A percentile compares a stretch with the other conserved stretches of the same genome.
These are phyloP conservation scores for Hephaestus fuliginosus DNA, from an alignment of 2,797 vertebrate species.

Conservation along the genomic window DNA sequence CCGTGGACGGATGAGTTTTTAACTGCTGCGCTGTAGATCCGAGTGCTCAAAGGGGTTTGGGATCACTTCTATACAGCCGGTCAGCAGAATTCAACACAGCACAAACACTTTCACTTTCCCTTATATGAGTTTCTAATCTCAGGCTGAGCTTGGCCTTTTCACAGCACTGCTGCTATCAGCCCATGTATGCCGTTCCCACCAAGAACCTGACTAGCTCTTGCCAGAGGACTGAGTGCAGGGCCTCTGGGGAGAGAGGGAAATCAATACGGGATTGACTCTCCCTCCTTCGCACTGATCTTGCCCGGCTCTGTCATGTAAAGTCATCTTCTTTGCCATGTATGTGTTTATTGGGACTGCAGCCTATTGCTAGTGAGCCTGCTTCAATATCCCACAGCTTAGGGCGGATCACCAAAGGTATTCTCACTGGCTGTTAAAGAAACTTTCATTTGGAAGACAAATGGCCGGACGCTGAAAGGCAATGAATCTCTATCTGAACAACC, in stretches of 20 bases:
- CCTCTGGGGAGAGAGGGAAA: conserved; percentile 42
- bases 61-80: conserved; percentile 31
- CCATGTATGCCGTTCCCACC: conserved; percentile 29
- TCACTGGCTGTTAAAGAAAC: conserved; percentile 23
- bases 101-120: conserved; percentile 49
- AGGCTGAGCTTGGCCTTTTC: conserved; percentile 36
- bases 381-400: conserved; percentile 15
- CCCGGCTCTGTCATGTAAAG: conserved; percentile 48
- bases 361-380: conserved; percentile 19
- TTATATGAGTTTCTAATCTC: conserved; percentile 53
- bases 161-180: conserved; percentile 24
- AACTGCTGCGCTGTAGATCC: conserved; percentile 49
- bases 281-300: conserved; percentile 36
- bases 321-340: conserved; percentile 58
- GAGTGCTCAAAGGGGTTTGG: conserved; percentile 37
- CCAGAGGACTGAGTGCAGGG: conserved; percentile 30
- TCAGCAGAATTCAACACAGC: conserved; percentile 49
- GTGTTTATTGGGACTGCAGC: conserved; percentile 50
- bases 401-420: conserved; percentile 39
- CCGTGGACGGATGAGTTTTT: conserved; percentile 65
- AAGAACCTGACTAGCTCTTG: conserved; percentile 27
- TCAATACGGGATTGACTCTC: conserved; percentile 64
- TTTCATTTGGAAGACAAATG: conserved; percentile 60
- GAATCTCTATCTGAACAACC: conserved; percentile 47
- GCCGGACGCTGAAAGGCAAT: conserved; percentile 32